Evolutionary conservation across 2,113 vertebrate genomes (phyloP), one percentile per base, ranked within the genome.

Genomic region (Rissa tridactyla): DNA sequence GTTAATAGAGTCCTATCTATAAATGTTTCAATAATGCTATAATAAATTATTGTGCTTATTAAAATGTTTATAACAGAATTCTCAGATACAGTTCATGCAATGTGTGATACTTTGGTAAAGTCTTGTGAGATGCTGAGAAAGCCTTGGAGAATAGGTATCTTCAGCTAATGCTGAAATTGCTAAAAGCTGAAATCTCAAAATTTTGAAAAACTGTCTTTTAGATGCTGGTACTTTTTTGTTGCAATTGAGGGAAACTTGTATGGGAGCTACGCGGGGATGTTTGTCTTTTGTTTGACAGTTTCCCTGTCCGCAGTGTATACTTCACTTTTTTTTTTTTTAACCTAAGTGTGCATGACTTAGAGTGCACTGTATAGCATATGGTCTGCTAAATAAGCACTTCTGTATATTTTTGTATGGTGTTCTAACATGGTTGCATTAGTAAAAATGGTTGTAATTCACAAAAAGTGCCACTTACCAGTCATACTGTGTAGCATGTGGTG

Each of bases 381-480:
- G 44, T 85, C 20, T 87, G 58, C 92, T 96, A 32, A 96, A 80
- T 61, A 86, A 88, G 88, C 60, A 49, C 82, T 90, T 90, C 18
- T 96, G 92, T 97, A 22, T 85, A 52, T 94, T 97, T 97, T 88
- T 85, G 38, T 97, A 54, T 75, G 51, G 26, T 90, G 61, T 92
- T 82, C 73, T 96, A 66, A 82, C 32, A 12, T 57, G 83, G 82
- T 94, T 94, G 93, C 54, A 55, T 95, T 90, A 83, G 57, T 92
- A 64, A 61, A 82, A 89, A 82, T 55, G 49, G 62, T 55, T 96
- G 93, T 97, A 87, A 97, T 88, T 96, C 87, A 91, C 95, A 93
- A 72, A 52, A 97, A 96, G 95, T 98, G 96, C 93, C 93, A 82
- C 83, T 95, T 94, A 46, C 12, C 83, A 73, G 65, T 66, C 78